Conservation (phyloP, 2,113 vertebrate genomes). For the Rhea americana region DNA sequence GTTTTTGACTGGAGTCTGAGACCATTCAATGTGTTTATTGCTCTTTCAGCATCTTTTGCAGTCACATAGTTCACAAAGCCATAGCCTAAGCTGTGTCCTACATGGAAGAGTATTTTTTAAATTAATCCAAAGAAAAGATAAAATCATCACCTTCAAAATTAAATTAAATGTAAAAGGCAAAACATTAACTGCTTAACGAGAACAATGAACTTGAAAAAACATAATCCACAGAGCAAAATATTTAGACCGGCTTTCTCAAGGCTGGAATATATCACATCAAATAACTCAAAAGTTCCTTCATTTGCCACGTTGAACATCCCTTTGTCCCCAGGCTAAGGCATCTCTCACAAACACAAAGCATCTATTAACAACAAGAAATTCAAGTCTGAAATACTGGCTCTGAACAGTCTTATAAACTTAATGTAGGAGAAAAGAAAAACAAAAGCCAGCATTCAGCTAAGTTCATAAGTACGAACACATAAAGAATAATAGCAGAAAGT, state of each 20-base stretch:
- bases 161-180: background rate
- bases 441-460: background rate
- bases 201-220: background rate
- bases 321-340: accelerated
- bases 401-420: background rate
- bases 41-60: slow-evolving; percentile 98
- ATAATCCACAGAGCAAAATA: background rate
- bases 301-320: background rate
- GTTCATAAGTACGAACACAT: background rate
- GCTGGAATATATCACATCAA: background rate
- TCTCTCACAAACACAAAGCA: background rate
- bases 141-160: background rate
- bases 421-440: background rate
- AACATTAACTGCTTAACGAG: background rate
- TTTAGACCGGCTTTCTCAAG: background rate
- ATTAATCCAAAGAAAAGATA: background rate
- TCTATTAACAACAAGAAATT: background rate
- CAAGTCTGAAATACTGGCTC: background rate
- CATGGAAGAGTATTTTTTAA: slow-evolving; percentile 65
- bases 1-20: slow-evolving; percentile 99
- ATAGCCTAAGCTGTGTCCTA: slow-evolving; percentile 99
- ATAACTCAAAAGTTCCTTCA: background rate
- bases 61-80: slow-evolving; percentile 99
- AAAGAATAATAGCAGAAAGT: background rate
- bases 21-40: slow-evolving; percentile 98